Percentiles rank a stretch among this genome's conserved stretches.
Conservation (phyloP, 2,888 invertebrate species). For the Drosophila acutilabella region DNA sequence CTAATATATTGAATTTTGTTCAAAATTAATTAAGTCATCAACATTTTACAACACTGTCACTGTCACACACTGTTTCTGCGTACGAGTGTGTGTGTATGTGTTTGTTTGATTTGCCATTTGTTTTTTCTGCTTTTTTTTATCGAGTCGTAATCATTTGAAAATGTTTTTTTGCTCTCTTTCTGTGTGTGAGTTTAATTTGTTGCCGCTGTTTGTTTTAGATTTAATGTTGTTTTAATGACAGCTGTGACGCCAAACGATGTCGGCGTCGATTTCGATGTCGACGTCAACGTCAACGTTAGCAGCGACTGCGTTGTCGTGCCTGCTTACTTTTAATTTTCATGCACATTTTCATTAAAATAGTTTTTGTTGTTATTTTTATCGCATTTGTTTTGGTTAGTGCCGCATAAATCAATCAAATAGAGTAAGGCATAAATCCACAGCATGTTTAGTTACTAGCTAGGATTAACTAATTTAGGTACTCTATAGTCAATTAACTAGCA, state of each 20-base stretch:
- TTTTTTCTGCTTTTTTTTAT: slow-evolving; percentile 12
- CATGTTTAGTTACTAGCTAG: slow-evolving; percentile 24
- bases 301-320: slow-evolving; percentile 2
- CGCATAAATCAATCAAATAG: slow-evolving; percentile 39
- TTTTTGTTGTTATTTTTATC: slow-evolving; percentile 6
- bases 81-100: not conserved
- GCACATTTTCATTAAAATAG: slow-evolving; percentile 12
- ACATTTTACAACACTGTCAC: slow-evolving; percentile 2
- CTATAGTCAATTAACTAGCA: slow-evolving; percentile 26
- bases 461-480: slow-evolving; percentile 25
- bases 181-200: slow-evolving; percentile 43
- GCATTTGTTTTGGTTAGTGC: slow-evolving; percentile 8
- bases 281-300: slow-evolving; percentile 11
- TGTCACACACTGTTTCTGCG: not conserved
- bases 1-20: no score
- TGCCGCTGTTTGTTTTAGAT: slow-evolving; percentile 53
- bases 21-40: not conserved
- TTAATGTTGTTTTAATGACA: slow-evolving; percentile 71
- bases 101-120: slow-evolving; percentile 8
- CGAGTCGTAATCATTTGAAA: slow-evolving; percentile 31
- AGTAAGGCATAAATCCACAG: slow-evolving; percentile 21
- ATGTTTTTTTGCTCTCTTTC: slow-evolving; percentile 16
- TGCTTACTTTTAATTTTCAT: slow-evolving; percentile 3
- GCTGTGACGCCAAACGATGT: slow-evolving; percentile 46
- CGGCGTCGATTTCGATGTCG: slow-evolving; percentile 16